Evolutionary conservation across 30 jellyfish, hydroid and myxozoan genomes (phyloP), one percentile per base, ranked within the genome.

Genomic region (Cassiopea xamachana): DNA sequence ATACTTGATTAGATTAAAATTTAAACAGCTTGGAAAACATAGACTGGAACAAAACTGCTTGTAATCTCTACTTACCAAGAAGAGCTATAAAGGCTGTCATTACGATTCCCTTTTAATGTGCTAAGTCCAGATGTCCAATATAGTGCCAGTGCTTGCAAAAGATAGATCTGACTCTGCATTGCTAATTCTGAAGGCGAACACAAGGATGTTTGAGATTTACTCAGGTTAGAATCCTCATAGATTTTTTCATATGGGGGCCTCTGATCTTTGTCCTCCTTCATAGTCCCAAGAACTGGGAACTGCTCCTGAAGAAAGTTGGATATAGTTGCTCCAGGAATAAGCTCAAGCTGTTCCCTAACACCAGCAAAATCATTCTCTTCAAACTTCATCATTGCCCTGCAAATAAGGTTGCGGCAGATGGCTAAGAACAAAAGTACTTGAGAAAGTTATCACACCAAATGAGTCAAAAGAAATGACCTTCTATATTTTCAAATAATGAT

Each of bases 81-180:
- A 5, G 99, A 81, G 90, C 99, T 96, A 79, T 96, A 98, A 79
- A 96, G 96, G 75, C 99, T 96, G 6, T 97, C 99, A 81, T 71
- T 85, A 19, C 98, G 88, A 84, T 98, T 96, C 46, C 99, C 99
- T 81, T 92, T 96, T 91, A 96, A 75, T 0, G 99, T 96, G 75
- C 89, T 96, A 51, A 96, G 77, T 39, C 99, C 99, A 15, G 99
- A 96, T 39, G 98, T 92, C 99, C 99, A 96, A 71, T 96, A 96
- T 86, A 92, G 76, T 2, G 99, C 92, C 74, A 96, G 75, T 9
- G 99, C 99, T 68, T 96, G 98, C 92, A 96, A 70, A 90, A 96
- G 83, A 68, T 84, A 87, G 44, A 92, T 62, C 45, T 97, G 97
- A 51, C 99, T 92, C 75, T 96, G 95, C 44, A 79, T 93, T 18